phyloP scores from a whole-genome alignment of 2,113 vertebrate genomes.

The Leucosticte australis region DNA sequence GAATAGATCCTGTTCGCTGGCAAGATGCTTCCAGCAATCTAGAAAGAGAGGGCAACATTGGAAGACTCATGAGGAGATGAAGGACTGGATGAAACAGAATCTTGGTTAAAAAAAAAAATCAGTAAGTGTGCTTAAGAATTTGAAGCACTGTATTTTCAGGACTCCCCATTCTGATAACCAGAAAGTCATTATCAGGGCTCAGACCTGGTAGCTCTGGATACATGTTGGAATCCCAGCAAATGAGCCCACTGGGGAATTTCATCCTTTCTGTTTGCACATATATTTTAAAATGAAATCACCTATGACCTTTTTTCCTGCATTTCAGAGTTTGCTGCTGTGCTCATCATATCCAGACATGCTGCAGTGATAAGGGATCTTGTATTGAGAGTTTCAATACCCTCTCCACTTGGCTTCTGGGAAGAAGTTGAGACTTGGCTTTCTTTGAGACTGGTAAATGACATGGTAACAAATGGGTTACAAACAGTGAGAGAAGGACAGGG shows the following conservation, averaged over 20 bases:
- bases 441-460: neutral
- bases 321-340: neutral
- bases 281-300: neutral
- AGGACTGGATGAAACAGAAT: neutral
- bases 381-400: neutral
- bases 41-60: neutral
- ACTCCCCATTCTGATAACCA: neutral
- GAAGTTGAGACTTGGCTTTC: neutral
- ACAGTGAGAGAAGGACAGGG: neutral
- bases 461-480: neutral
- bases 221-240: neutral
- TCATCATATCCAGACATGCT: neutral
- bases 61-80: neutral
- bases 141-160: neutral
- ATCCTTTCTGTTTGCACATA: neutral
- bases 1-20: neutral
- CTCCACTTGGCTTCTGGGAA: neutral
- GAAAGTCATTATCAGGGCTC: neutral
- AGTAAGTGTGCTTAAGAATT: neutral
- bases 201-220: neutral
- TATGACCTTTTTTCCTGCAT: neutral
- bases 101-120: neutral
- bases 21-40: neutral
- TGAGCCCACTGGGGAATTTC: neutral
- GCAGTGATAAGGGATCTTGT: neutral